Base-by-base conservation (phyloP, 1,140 invertebrate genomes). In the Coelopa frigida region DNA sequence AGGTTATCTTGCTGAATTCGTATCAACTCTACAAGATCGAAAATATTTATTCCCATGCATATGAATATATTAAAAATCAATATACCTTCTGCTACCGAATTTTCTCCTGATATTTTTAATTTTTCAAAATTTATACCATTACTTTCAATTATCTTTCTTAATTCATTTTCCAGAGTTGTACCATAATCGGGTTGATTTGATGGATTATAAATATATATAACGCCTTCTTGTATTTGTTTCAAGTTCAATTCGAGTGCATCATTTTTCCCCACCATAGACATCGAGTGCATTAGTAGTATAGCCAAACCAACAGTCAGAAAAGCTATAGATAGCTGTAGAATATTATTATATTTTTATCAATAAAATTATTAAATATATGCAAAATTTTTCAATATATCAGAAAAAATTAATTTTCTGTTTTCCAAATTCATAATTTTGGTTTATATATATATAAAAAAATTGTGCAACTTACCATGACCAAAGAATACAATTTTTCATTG, bases 121-220 rank as follows among this genome's bases (percentile, higher is more conserved):
- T 54, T 56, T 35, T 49, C 50, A 0, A 26, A 51, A 24, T 7
- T 26, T 49, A 61, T 32, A 8, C 52, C 53, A 44, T 33, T 57
- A 3, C 45, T 26, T 32, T 61, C 48, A 23, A 66, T 66, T 35
- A 55, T 52, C 20, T 55, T 46, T 2, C 52, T 51, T 20, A 66
- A 27, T 5, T 47, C 32, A n/a, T 55, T 33, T 21, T 63, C 58
- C 4, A 66, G 24, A 11, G 47, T 32, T 1, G n/a, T n/a, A 35
- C 56, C 31, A 22, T 23, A 23, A 12, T 27, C 32, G 20, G 15
- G 45, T n/a, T 49, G 54, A 3, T 48, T 45, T 3, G 46, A 50
- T 8, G 61, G 52, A 48, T 61, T 62, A 36, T 58, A 52, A 3
- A 66, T 44, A 26, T 58, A 63, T 22, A 66, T 42, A 14, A 29